Percentiles rank a stretch among this genome's conserved stretches.
Evolutionary conservation across 1,140 invertebrate genomes (phyloP).

Genomic region (Muscidifurax raptorellus): DNA sequence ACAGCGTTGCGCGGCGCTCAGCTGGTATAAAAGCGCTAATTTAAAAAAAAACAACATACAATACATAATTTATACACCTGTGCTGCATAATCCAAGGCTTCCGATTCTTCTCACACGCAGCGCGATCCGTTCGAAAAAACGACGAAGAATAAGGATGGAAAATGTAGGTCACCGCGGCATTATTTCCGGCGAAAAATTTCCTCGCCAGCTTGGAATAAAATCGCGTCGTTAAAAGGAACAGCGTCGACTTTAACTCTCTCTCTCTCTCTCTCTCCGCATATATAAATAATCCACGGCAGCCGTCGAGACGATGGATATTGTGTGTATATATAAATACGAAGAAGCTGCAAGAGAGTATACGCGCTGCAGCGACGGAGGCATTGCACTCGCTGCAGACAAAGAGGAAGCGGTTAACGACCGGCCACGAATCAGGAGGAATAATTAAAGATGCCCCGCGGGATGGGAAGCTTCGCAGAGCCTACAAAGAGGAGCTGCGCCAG

Average conservation of each 20-base stretch:
- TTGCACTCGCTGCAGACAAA: conserved; percentile 9
- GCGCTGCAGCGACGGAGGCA: neutral
- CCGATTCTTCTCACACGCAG: neutral
- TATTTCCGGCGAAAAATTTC: neutral
- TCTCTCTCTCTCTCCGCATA: neutral
- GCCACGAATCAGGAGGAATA: conserved; percentile 45
- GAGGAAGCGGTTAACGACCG: conserved; percentile 30
- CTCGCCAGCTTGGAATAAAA: neutral
- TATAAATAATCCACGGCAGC: neutral
- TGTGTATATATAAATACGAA: neutral
- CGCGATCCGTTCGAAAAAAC: neutral
- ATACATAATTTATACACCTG: no score
- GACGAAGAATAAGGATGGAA: neutral
- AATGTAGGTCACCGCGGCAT: neutral
- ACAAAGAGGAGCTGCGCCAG: conserved; percentile 5
- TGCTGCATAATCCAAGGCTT: neutral
- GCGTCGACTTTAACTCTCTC: neutral
- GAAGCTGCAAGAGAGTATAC: neutral
- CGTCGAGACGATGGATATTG: neutral
- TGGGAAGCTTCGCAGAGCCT: neutral
- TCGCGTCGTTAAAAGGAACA: neutral
- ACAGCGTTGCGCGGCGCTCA: no score
- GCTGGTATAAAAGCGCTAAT: no score
- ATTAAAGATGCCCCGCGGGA: conserved; percentile 39
- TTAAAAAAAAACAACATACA: neutral